A percentile compares a stretch with the other conserved stretches of the same genome.
phyloP scores from a whole-genome alignment of 35 echinoderm and acorn worm species.

The Stichopus chloronotus region DNA sequence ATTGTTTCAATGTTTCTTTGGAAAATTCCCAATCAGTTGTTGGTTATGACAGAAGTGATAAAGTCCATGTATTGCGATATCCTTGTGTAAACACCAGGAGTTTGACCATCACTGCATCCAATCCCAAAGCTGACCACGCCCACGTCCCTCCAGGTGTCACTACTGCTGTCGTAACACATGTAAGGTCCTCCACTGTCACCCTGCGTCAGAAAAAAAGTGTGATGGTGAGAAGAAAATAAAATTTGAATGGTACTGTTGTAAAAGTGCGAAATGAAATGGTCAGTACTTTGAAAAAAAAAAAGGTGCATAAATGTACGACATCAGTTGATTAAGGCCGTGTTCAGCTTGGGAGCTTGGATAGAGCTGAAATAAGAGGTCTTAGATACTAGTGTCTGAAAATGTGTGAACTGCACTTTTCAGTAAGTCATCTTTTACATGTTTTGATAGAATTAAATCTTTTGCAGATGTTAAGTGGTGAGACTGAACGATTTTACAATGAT shows the following conservation, averaged over 20 bases:
- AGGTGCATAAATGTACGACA: background rate
- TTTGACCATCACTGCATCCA: background rate
- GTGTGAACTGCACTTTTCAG: no score
- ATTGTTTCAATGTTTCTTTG: no score
- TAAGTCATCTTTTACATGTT: no score
- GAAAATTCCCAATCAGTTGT: background rate
- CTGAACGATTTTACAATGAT: no score
- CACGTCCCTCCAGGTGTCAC: conserved; percentile 14
- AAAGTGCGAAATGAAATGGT: background rate
- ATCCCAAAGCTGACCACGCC: conserved; percentile 51
- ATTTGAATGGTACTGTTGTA: background rate
- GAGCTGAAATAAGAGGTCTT: no score
- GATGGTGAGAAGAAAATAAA: background rate
- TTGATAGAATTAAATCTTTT: no score
- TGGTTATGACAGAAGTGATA: background rate
- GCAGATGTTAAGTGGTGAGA: no score
- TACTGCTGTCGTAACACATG: conserved; percentile 15
- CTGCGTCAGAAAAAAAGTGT: background rate
- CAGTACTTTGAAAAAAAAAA: background rate
- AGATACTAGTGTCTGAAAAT: no score
- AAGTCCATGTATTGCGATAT: conserved; percentile 45
- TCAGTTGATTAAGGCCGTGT: background rate
- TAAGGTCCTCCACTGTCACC: conserved; percentile 58
- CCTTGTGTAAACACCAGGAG: conserved; percentile 40
- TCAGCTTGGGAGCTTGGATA: no score